Base-by-base conservation (phyloP, 2,797 vertebrate genomes). In the Sebastes diploproa region DNA sequence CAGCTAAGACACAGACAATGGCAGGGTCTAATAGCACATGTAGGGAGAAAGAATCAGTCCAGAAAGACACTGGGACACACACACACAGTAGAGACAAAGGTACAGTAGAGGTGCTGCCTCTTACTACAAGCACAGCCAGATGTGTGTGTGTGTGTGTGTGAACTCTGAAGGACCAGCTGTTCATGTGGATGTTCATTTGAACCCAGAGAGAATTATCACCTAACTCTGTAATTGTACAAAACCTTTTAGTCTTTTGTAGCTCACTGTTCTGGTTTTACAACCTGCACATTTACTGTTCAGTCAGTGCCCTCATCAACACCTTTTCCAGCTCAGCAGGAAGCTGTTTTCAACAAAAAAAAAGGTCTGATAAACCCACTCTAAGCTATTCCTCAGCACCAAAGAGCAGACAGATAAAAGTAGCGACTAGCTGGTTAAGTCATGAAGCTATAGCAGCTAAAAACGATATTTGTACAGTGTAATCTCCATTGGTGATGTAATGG, bases 1-100 rank as follows among this genome's bases (percentile, higher is more conserved):
- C 85, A 86, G 84, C 88, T 78, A 81, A 90, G 75, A 89, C 85
- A 87, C 82, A 86, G 88, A 92, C 82, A 91, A 92, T 81, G 81
- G 78, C 56, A 56, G 77, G 34, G 81, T 73, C 82, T 88, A 83
- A 86, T 66, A 77, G 81, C 72, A 75, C 34, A 82, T 70, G 64
- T 14, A 38, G 50, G 61, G 74, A 75, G 56, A 78, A 78, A 74
- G 73, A 76, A 77, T 32, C 2, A 18, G 54, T 55, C 63, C 66
- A 81, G 55, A 80, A 77, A 82, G 36, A 84, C 63, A 65, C 30
- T 2, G 2, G 3, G 8, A 27, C 20, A 63, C n/a, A 71, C 16
- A 29, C 34, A 71, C 52, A 34, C 20, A 36, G 25, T 20, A 52
- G 50, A 29, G 59, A 27, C 25, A 29, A 50, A n/a, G 27, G 16